These are phyloP conservation scores for Whitmania pigra DNA, from an alignment of 1,140 invertebrate genomes.

Conservation along the genomic window DNA sequence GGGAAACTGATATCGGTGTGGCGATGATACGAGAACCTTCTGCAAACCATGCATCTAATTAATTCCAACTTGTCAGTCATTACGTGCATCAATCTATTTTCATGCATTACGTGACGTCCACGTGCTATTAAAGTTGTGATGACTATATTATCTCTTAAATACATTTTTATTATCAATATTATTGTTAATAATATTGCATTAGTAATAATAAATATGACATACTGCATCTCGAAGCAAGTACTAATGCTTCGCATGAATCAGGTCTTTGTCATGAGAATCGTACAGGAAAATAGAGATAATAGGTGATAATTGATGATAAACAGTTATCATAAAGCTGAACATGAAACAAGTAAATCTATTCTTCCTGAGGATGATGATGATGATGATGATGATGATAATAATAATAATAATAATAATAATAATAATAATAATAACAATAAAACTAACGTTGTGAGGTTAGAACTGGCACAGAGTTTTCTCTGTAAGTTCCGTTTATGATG, in stretches of 20 bases:
- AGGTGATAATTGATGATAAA: too few relatives aligned
- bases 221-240: too few relatives aligned
- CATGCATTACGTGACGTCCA: background rate
- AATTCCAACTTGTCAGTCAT: background rate
- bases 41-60: background rate
- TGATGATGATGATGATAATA: background rate
- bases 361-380: too few relatives aligned
- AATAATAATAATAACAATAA: background rate
- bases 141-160: too few relatives aligned
- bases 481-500: slow-evolving; percentile 98
- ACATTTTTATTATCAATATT: too few relatives aligned
- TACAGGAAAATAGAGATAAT: too few relatives aligned
- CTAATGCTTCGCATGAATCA: too few relatives aligned
- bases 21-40: slow-evolving; percentile 1
- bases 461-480: slow-evolving; percentile 49
- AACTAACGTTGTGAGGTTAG: background rate
- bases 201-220: too few relatives aligned
- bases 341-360: background rate
- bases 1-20: background rate
- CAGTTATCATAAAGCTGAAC: too few relatives aligned
- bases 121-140: background rate
- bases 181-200: too few relatives aligned
- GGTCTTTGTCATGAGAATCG: too few relatives aligned
- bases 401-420: slow-evolving; percentile 6
- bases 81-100: background rate